Evolutionary conservation across 1,140 invertebrate species (phyloP).

Genomic region (Sarcophaga peregrina): DNA sequence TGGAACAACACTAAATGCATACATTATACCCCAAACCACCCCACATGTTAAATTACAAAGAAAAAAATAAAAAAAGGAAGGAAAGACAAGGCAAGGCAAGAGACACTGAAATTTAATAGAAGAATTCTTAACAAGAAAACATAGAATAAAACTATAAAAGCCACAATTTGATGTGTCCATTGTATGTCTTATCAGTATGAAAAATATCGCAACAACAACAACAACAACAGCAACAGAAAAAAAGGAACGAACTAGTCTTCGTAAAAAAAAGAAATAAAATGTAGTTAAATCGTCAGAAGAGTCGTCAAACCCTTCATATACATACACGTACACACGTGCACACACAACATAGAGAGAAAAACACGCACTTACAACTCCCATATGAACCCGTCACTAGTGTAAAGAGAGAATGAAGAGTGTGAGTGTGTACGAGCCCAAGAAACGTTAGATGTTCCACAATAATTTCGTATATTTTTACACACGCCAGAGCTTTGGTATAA

Average conservation of each 20-base stretch:
- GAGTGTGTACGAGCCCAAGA: not conserved
- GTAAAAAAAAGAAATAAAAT: not conserved
- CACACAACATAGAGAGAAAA: too few relatives aligned
- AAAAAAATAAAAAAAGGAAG: not conserved
- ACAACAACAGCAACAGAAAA: not conserved
- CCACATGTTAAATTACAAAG: not conserved
- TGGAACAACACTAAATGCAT: not conserved
- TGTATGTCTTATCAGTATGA: slow-evolving; percentile 40
- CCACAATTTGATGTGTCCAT: slow-evolving; percentile 43
- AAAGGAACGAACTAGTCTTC: not conserved
- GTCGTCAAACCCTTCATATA: slow-evolving; percentile 33
- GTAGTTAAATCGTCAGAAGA: slow-evolving; percentile 9
- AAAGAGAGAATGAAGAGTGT: not conserved
- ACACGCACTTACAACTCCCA: not conserved
- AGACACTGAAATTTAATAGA: not conserved
- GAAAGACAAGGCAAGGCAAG: not conserved
- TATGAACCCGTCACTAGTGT: not conserved
- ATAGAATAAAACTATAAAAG: slow-evolving; percentile 6
- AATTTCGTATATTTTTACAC: slow-evolving; percentile 17
- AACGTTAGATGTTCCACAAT: slow-evolving; percentile 19
- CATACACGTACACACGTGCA: not conserved
- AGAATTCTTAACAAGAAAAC: slow-evolving; percentile 30
- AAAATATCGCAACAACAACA: not conserved
- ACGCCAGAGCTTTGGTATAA: not conserved
- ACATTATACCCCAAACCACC: slow-evolving; percentile 6